Conservation (phyloP, 2,113 vertebrate genomes). For the Pitta sordida region DNA sequence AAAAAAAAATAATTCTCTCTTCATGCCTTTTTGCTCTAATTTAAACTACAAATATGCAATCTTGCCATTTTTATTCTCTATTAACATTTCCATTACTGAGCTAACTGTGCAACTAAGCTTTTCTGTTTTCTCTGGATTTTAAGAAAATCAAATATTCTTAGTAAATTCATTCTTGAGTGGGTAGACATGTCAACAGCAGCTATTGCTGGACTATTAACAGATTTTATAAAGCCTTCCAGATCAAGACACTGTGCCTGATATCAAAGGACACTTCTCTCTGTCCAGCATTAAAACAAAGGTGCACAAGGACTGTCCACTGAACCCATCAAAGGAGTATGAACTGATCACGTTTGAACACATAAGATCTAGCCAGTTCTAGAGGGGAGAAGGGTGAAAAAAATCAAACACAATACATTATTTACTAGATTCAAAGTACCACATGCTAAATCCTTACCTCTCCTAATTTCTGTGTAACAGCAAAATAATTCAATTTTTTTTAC, state of each 20-base stretch:
- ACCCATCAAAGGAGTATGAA: neutral
- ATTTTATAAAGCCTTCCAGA: neutral
- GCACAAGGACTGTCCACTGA: neutral
- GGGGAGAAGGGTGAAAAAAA: rapidly evolving
- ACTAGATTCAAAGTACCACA: neutral
- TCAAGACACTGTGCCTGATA: neutral
- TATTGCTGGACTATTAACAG: neutral
- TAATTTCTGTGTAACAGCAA: neutral
- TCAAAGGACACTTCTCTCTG: neutral
- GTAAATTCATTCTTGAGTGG: neutral
- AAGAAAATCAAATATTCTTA: neutral
- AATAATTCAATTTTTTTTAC: neutral
- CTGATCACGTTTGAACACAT: neutral
- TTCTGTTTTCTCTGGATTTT: neutral
- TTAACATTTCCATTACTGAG: neutral
- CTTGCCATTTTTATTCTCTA: neutral
- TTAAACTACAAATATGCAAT: neutral
- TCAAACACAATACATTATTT: neutral
- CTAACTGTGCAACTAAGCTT: neutral
- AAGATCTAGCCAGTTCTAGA: neutral
- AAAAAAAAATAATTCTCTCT: neutral
- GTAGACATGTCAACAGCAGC: neutral
- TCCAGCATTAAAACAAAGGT: neutral
- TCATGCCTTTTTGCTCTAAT: neutral
- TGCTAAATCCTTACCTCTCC: neutral